Conservation (phyloP, 1,140 invertebrate genomes). For the Acromyrmex charruanus region DNA sequence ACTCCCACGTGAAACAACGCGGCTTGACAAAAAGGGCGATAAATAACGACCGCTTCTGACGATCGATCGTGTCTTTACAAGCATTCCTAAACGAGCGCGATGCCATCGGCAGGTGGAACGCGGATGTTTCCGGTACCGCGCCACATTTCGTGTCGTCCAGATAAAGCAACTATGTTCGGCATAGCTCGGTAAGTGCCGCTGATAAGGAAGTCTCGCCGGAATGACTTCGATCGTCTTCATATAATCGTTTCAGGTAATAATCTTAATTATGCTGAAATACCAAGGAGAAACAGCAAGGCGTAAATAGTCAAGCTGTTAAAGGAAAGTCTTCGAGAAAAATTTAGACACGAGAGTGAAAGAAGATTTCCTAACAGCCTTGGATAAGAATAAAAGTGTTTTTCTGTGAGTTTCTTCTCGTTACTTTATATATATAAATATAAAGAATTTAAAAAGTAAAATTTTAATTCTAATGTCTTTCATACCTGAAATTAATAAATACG, state of each 20-base stretch:
- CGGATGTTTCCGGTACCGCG: conserved; percentile 71
- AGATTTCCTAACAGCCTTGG: neutral
- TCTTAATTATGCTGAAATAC: conserved; percentile 73
- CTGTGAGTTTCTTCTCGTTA: neutral
- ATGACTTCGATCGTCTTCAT: conserved; percentile 26
- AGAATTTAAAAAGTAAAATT: neutral
- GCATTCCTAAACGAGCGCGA: conserved; percentile 64
- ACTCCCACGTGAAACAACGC: conserved; percentile 68
- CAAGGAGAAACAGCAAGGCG: conserved; percentile 47
- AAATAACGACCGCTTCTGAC: conserved; percentile 66
- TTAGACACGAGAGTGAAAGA: neutral
- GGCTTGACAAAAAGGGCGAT: conserved; percentile 65
- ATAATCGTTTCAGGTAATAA: conserved; percentile 67
- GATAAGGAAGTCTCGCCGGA: conserved; percentile 56
- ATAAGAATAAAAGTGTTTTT: conserved; percentile 32
- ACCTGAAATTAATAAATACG: neutral
- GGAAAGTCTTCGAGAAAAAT: conserved; percentile 35
- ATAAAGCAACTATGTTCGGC: conserved; percentile 70
- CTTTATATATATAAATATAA: neutral
- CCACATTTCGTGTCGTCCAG: conserved; percentile 66
- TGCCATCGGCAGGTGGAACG: conserved; percentile 51
- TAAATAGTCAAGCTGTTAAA: neutral
- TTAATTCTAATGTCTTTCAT: neutral
- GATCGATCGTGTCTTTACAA: conserved; percentile 35
- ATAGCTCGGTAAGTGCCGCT: conserved; percentile 73